Evolutionary conservation across 2,797 vertebrate genomes (phyloP), one percentile per base, ranked within the genome.

Genomic region (Danio jaintianensis): DNA sequence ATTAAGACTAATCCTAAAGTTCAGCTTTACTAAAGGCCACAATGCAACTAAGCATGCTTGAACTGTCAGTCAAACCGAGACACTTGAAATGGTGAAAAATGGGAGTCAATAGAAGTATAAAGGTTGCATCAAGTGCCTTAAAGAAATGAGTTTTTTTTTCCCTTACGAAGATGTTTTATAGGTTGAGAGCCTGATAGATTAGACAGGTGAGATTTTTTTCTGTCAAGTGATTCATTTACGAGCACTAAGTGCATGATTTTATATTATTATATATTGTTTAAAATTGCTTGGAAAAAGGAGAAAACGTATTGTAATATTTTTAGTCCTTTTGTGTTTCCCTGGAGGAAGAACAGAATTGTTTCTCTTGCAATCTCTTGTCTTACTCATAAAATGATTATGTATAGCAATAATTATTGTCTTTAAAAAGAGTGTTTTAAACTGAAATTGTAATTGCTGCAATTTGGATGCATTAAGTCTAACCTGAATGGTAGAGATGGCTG

Each of bases 391-490:
- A 80, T 70, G 69, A 75, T 75, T 73, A 82, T 84, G 59, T 78
- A 64, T 86, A 56, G 80, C 69, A 52, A 75, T 80, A 90, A 87
- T 92, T 75, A 88, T 86, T 58, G 22, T 47, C 89, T 87, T 85
- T 50, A 79, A 76, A 85, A 73, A 67, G 62, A 72, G 66, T 87
- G 48, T 87, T 90, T 86, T 83, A 86, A 81, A 90, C 89, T 79
- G 83, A 79, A 68, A 78, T 47, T 40, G 71, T 89, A 84, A 93
- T 90, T 93, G 87, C 67, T 88, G 86, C 86, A 89, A 93, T 94
- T 93, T 90, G 79, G 81, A 55, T 83, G 66, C 80, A 91, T 93
- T 90, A 90, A 86, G 84, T 64, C 40, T 2, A 70, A 67, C 61
- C 72, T 83, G 86, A 85, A 85, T 36, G 18, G 45, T 59, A 80